Evolutionary conservation across 2,797 vertebrate genomes (phyloP).

Genomic region (Adelosebastes latens): DNA sequence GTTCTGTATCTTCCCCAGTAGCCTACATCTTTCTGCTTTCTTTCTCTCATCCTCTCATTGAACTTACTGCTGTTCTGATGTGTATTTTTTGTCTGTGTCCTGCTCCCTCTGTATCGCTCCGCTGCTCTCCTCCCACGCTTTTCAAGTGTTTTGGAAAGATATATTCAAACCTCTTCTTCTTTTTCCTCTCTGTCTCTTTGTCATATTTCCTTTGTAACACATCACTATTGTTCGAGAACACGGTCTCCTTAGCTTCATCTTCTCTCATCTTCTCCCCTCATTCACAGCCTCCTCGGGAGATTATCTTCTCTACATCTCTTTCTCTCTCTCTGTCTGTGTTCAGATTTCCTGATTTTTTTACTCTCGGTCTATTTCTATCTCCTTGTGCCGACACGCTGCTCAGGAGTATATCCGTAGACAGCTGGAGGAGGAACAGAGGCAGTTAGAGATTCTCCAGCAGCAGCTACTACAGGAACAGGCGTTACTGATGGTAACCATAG

Average conservation of each 20-base stretch:
- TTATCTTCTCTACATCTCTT: slow-evolving; percentile 28
- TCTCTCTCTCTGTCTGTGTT: slow-evolving; percentile 16
- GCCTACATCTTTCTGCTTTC: not conserved
- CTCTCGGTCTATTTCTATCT: slow-evolving; percentile 55
- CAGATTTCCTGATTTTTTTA: slow-evolving; percentile 37
- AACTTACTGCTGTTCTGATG: slow-evolving; percentile 11
- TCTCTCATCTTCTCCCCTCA: slow-evolving; percentile 16
- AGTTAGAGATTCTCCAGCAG: slow-evolving; percentile 99
- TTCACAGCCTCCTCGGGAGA: slow-evolving; percentile 27
- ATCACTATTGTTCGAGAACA: slow-evolving; percentile 19
- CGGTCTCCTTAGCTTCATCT: slow-evolving; percentile 3
- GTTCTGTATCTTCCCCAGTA: not conserved
- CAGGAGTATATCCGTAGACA: slow-evolving; percentile 99
- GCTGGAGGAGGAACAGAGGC: slow-evolving; percentile 99
- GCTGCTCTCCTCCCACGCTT: slow-evolving; percentile 22
- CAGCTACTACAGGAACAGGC: slow-evolving; percentile 99
- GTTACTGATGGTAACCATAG: slow-evolving; percentile 95
- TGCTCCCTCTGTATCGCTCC: slow-evolving; percentile 63
- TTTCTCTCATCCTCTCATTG: slow-evolving; percentile 15
- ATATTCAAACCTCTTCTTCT: slow-evolving; percentile 17
- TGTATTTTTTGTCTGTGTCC: slow-evolving; percentile 29
- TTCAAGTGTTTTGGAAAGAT: slow-evolving; percentile 83
- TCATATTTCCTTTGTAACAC: slow-evolving; percentile 23
- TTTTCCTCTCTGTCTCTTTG: slow-evolving; percentile 7
- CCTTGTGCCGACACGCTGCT: slow-evolving; percentile 70